Percentiles rank a stretch among this genome's conserved stretches.
These are phyloP conservation scores for Alviniconcha strummeri DNA, from an alignment of 2,888 invertebrate species.

Conservation along the genomic window DNA sequence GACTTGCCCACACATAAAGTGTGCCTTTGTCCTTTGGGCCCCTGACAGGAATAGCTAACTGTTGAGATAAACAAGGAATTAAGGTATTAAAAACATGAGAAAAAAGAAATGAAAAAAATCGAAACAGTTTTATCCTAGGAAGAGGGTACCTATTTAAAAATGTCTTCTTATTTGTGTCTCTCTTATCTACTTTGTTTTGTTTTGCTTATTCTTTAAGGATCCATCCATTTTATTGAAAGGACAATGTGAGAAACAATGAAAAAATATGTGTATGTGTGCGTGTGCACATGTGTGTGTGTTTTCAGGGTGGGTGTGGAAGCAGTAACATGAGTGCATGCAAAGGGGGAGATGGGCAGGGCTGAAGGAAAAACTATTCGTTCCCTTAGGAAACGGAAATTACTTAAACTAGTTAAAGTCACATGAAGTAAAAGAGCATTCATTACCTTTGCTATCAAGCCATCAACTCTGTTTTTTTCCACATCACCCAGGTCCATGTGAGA, in stretches of 20 bases:
- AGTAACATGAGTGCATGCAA: no score
- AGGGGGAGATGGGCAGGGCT: no score
- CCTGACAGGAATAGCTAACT: neutral
- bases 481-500: constrained; percentile 40
- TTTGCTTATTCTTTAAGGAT: neutral
- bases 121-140: neutral
- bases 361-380: no score
- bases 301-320: no score
- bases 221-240: neutral
- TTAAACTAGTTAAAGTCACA: no score
- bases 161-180: neutral
- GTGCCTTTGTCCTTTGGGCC: constrained; percentile 46
- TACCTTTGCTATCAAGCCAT: constrained; percentile 43
- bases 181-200: neutral
- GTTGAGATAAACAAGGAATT: neutral
- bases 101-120: neutral
- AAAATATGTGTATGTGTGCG: neutral
- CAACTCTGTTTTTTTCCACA: constrained; percentile 35
- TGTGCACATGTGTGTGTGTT: neutral
- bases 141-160: neutral
- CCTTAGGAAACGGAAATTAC: no score
- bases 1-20: constrained; percentile 45
- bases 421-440: no score
- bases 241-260: neutral
- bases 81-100: neutral